Evolutionary conservation across 2,888 invertebrate genomes (phyloP), one percentile per base, ranked within the genome.

Genomic region (Lithosia quadra): DNA sequence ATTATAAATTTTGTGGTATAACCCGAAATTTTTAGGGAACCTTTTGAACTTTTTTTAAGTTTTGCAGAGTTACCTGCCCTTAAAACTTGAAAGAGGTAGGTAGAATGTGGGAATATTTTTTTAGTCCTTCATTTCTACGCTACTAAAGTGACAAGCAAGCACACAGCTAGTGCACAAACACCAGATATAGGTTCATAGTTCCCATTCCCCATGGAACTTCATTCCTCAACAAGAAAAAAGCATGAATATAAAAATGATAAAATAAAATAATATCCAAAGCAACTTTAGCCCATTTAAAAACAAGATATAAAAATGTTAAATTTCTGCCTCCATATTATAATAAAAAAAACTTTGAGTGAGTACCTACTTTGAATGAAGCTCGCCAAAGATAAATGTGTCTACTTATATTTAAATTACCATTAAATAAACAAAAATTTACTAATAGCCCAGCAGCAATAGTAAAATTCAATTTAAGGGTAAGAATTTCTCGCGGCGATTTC

Each of bases 401-500:
- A 49, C 49, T 36, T 59, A 60, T 73, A 67, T 60, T 82, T 78
- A 78, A 77, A 78, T 77, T 67, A 82, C 77, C 75, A 77, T 75
- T 85, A 86, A 81, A 88, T 85, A 90, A 90, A 91, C 87, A 91
- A 83, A 69, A 82, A 77, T 66, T 62, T 69, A 72, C 79, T 86
- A 87, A 90, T 87, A 84, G 85, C 75, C 67, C 77, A 73, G 76
- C 76, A 80, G 85, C 80, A 83, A 84, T 86, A 70, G 81, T 83
- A 78, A 84, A 88, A 90, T 88, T 89, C 82, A 90, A 90, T 90
- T 88, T 84, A 28, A 66, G 71, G 28, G 61, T 49, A 65, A 85
- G 80, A 75, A 85, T 84, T 82, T 83, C 82, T 90, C 72, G 84
- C 83, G 86, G 87, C 86, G 78, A 73, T 84, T 84, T 80, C 73